phyloP scores from a whole-genome alignment of 2,888 invertebrate species.

The Nezara viridula region DNA sequence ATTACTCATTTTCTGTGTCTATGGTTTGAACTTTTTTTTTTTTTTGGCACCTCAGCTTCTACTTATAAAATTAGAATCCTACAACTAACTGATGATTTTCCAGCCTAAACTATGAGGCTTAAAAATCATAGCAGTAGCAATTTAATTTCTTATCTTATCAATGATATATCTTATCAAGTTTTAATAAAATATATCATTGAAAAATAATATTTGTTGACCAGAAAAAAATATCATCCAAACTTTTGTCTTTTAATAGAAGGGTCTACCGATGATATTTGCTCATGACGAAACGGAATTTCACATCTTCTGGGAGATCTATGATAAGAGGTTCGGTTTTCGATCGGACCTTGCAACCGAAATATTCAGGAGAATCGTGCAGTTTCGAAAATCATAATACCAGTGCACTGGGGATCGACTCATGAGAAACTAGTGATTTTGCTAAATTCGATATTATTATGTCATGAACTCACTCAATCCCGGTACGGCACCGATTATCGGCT shows the following conservation, averaged over 20 bases:
- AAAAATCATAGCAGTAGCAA: too few species aligned
- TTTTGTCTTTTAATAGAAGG: too few species aligned
- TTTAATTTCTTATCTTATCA: too few species aligned
- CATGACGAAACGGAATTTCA: background rate
- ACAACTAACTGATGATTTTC: too few species aligned
- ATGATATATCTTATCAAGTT: too few species aligned
- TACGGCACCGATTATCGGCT: background rate
- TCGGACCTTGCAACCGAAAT: background rate
- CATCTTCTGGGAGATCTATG: background rate
- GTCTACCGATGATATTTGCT: background rate
- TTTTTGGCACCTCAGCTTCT: too few species aligned
- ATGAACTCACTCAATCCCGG: background rate
- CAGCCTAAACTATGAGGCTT: too few species aligned
- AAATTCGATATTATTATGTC: background rate
- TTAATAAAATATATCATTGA: too few species aligned
- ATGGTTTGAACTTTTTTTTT: too few species aligned
- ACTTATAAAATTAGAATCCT: too few species aligned
- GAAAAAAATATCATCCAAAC: background rate
- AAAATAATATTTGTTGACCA: too few species aligned
- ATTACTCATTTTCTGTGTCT: too few species aligned
- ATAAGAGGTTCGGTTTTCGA: background rate
- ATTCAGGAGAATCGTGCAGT: background rate
- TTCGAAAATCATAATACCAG: constrained; percentile 15
- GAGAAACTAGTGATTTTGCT: background rate
- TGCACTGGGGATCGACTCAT: background rate